Percentiles rank a stretch among this genome's conserved stretches.
Conservation (phyloP, 2,797 vertebrate species). For the Platyrinchus mystaceus region DNA sequence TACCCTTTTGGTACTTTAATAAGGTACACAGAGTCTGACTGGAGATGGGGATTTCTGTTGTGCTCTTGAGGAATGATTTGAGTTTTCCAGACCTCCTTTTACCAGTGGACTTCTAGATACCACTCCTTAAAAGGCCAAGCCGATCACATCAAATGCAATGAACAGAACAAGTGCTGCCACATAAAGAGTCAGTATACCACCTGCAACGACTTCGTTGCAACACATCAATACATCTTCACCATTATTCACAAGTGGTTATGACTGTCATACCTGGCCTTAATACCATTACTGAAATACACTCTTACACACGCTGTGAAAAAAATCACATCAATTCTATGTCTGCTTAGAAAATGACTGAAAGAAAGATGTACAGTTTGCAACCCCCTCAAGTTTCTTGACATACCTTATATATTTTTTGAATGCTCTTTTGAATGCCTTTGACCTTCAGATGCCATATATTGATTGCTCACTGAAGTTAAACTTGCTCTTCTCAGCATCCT, state of each 20-base stretch:
- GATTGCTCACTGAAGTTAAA: slow-evolving; percentile 18
- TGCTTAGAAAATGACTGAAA: slow-evolving; percentile 26
- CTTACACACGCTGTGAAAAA: not conserved
- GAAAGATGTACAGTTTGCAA: not conserved
- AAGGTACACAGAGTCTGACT: not conserved
- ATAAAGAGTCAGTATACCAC: not conserved
- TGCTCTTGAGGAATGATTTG: not conserved
- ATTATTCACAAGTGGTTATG: not conserved
- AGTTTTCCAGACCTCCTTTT: not conserved
- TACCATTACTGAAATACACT: not conserved
- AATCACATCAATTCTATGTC: not conserved
- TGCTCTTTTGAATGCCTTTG: not conserved
- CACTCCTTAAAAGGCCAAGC: not conserved
- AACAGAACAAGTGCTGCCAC: not conserved
- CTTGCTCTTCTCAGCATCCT: slow-evolving; percentile 20
- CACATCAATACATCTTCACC: not conserved
- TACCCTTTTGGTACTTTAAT: not conserved
- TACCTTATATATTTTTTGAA: slow-evolving; percentile 24
- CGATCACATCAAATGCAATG: not conserved
- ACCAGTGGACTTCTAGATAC: not conserved
- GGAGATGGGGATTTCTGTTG: not conserved
- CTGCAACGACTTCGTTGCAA: not conserved
- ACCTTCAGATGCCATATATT: not conserved
- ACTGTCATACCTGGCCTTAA: not conserved
- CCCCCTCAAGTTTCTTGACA: slow-evolving; percentile 5